These are phyloP conservation scores for Apocrypta bakeri DNA, from an alignment of 1,140 invertebrate species.

Conservation along the genomic window DNA sequence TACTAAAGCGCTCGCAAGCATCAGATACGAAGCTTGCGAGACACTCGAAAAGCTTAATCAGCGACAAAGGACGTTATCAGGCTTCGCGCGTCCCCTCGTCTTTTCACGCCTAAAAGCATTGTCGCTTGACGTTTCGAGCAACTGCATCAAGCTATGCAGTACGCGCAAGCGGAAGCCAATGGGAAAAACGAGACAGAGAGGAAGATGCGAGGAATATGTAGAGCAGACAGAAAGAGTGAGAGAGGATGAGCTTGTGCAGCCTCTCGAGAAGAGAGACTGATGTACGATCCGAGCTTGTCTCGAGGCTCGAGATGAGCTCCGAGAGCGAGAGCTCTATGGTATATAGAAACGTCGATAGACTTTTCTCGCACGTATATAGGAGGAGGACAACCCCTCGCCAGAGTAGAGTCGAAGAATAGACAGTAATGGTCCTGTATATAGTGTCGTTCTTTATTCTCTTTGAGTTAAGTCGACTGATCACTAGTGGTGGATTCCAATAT, in stretches of 20 bases:
- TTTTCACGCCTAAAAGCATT: constrained; percentile 13
- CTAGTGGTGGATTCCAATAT: too few relatives aligned
- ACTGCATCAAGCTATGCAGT: background rate
- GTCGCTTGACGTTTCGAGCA: background rate
- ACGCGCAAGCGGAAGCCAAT: background rate
- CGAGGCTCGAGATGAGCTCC: background rate
- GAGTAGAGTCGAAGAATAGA: background rate
- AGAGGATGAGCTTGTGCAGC: constrained; percentile 2
- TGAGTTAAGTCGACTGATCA: too few relatives aligned
- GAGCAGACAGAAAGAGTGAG: background rate
- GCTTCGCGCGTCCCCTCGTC: background rate
- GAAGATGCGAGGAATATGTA: background rate
- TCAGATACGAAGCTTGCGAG: background rate
- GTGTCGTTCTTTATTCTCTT: background rate
- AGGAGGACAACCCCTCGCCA: background rate
- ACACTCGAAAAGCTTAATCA: constrained; percentile 7
- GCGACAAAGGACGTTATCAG: constrained; percentile 13
- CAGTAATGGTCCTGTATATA: constrained; percentile 5
- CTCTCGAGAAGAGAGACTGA: constrained; percentile 33
- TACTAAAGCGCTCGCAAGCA: too few relatives aligned
- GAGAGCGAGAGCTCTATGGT: background rate
- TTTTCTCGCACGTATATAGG: background rate
- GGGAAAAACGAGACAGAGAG: background rate
- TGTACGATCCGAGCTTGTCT: constrained; percentile 22
- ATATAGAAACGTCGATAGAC: constrained; percentile 32